phyloP scores from a whole-genome alignment of 1,140 invertebrate genomes.

The Drosophila parabipectinata region DNA sequence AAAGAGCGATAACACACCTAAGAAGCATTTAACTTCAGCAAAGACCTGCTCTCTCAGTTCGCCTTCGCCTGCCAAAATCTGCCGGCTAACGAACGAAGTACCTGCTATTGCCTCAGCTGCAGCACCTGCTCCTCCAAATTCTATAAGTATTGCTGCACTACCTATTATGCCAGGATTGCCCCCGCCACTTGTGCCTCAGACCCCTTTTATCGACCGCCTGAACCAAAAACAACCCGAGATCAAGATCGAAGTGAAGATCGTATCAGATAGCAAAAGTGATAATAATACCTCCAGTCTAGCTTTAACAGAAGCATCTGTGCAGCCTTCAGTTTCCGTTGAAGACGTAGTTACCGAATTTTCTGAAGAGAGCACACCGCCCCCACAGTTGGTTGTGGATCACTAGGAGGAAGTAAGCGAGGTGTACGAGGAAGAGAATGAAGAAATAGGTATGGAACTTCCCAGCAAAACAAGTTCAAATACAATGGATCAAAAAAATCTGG shows the following conservation, averaged over 20 bases:
- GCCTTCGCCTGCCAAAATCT: slow-evolving; percentile 57
- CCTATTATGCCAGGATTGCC: slow-evolving; percentile 49
- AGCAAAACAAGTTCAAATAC: neutral
- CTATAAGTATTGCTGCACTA: slow-evolving; percentile 6
- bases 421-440: slow-evolving; percentile 58
- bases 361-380: slow-evolving; percentile 64
- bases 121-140: neutral
- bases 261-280: slow-evolving; percentile 70
- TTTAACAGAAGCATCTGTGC: slow-evolving; percentile 9
- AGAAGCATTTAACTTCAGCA: slow-evolving; percentile 27
- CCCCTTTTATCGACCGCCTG: slow-evolving; percentile 66
- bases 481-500: neutral
- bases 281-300: slow-evolving; percentile 28
- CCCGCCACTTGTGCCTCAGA: slow-evolving; percentile 75
- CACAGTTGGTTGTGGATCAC: slow-evolving; percentile 69
- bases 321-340: slow-evolving; percentile 44
- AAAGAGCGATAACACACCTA: slow-evolving; percentile 39
- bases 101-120: neutral
- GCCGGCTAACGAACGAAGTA: slow-evolving; percentile 29
- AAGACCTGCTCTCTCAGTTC: slow-evolving; percentile 22
- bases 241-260: slow-evolving; percentile 81
- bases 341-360: slow-evolving; percentile 59
- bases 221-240: slow-evolving; percentile 83
- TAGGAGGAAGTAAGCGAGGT: slow-evolving; percentile 74
- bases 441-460: slow-evolving; percentile 42